Evolutionary conservation across 2,797 vertebrate genomes (phyloP).

Genomic region (Pempheris klunzingeri): DNA sequence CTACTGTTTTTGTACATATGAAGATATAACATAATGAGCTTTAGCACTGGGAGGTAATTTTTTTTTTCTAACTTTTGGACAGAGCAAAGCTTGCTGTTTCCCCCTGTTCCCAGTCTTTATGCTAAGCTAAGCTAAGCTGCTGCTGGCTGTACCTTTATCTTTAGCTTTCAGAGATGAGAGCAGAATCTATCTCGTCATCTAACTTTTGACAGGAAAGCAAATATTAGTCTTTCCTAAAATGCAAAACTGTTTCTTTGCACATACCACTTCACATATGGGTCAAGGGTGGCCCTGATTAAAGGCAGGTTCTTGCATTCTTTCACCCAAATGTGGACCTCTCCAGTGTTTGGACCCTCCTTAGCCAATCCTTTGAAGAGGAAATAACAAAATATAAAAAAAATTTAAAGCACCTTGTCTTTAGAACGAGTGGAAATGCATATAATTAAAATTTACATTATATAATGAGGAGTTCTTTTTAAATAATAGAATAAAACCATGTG

Average conservation of each 20-base stretch:
- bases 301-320: slow-evolving; percentile 95
- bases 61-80: not conserved
- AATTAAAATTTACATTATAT: not conserved
- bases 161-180: not conserved
- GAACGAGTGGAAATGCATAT: not conserved
- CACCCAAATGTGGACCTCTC: slow-evolving; percentile 98
- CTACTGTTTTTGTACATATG: not conserved
- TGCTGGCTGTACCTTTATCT: not conserved
- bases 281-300: slow-evolving; percentile 87
- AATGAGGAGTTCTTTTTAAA: not conserved
- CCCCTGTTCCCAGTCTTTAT: not conserved
- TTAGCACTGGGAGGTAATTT: not conserved
- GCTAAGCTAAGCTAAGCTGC: not conserved
- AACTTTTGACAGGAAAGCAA: not conserved
- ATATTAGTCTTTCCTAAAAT: not conserved
- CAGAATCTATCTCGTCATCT: not conserved
- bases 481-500: not conserved
- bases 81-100: not conserved
- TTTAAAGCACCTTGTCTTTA: not conserved
- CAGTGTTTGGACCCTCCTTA: slow-evolving; percentile 84
- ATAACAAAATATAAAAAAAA: slow-evolving; percentile 16
- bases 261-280: slow-evolving; percentile 97
- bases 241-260: not conserved
- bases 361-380: slow-evolving; percentile 64
- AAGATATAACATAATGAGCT: not conserved